phyloP scores from a whole-genome alignment of 2,888 invertebrate species.

The Mesochorus sp. region DNA sequence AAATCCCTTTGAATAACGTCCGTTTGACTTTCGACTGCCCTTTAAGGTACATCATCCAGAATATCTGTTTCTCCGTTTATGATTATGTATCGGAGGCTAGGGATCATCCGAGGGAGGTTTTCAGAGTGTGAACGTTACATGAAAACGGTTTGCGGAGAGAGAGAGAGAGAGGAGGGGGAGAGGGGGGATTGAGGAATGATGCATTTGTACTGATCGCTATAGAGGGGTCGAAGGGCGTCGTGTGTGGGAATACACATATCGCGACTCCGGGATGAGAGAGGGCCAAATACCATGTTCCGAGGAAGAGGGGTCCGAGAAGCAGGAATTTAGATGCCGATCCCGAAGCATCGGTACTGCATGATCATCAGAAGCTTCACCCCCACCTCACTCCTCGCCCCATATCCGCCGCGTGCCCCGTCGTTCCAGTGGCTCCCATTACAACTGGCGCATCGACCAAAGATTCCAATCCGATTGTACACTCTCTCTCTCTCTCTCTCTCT shows the following conservation, averaged over 20 bases:
- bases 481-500: constrained; percentile 24
- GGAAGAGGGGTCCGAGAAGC: constrained; percentile 46
- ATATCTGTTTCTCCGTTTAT: no score
- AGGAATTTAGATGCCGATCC: constrained; percentile 67
- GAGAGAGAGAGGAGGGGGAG: background rate
- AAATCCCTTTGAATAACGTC: no score
- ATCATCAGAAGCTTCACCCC: constrained; percentile 36
- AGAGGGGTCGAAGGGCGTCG: constrained; percentile 24
- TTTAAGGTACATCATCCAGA: no score
- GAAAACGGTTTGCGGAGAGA: no score
- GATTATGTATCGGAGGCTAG: no score
- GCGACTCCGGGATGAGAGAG: constrained; percentile 42
- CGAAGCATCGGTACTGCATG: constrained; percentile 38
- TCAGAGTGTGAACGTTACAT: no score
- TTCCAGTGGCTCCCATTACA: constrained; percentile 58
- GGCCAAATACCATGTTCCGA: constrained; percentile 57
- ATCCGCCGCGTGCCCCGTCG: constrained; percentile 30
- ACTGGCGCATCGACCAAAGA: constrained; percentile 43
- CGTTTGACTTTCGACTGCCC: no score
- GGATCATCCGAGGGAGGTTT: no score
- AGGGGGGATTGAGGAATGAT: constrained; percentile 16
- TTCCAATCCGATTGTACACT: constrained; percentile 47
- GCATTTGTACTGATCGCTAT: constrained; percentile 2
- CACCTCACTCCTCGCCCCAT: constrained; percentile 16
- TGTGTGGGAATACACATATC: constrained; percentile 46